phyloP scores from a whole-genome alignment of 1,140 invertebrate species.

The Heliothis virescens region DNA sequence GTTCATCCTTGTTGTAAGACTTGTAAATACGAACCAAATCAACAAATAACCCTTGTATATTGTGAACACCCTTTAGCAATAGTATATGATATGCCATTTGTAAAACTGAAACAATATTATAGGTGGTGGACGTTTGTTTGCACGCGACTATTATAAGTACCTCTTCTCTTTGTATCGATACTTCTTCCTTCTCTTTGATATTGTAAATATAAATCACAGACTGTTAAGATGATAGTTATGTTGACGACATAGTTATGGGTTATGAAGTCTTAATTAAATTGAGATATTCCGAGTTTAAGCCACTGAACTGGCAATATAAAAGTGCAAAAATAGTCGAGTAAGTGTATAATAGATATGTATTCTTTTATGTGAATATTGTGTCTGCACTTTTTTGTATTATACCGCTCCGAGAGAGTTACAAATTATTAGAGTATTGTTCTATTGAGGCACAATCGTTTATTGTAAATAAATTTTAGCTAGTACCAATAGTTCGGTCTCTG shows the following conservation, averaged over 20 bases:
- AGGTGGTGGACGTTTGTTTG: slow-evolving; percentile 54
- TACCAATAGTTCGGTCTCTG: slow-evolving; percentile 70
- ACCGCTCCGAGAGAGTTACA: slow-evolving; percentile 72
- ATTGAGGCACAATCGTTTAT: slow-evolving; percentile 83
- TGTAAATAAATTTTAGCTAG: slow-evolving; percentile 83
- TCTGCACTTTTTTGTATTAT: slow-evolving; percentile 82
- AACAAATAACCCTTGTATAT: slow-evolving; percentile 61
- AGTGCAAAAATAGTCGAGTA: slow-evolving; percentile 83
- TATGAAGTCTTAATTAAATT: slow-evolving; percentile 85
- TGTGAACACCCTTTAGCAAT: slow-evolving; percentile 59
- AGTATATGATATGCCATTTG: slow-evolving; percentile 64
- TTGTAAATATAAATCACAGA: slow-evolving; percentile 77
- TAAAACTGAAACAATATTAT: slow-evolving; percentile 54
- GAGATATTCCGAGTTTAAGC: slow-evolving; percentile 85
- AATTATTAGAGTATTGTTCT: slow-evolving; percentile 75
- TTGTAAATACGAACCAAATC: slow-evolving; percentile 63
- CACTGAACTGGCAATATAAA: slow-evolving; percentile 81
- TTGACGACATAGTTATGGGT: slow-evolving; percentile 74
- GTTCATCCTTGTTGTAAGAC: slow-evolving; percentile 50
- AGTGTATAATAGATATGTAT: slow-evolving; percentile 82
- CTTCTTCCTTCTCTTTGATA: slow-evolving; percentile 70
- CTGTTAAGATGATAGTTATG: slow-evolving; percentile 70
- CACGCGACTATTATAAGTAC: slow-evolving; percentile 52
- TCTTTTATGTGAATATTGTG: slow-evolving; percentile 83
- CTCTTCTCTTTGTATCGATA: slow-evolving; percentile 75